Conservation (phyloP, 2,797 vertebrate genomes). For the Sus cebifrons region DNA sequence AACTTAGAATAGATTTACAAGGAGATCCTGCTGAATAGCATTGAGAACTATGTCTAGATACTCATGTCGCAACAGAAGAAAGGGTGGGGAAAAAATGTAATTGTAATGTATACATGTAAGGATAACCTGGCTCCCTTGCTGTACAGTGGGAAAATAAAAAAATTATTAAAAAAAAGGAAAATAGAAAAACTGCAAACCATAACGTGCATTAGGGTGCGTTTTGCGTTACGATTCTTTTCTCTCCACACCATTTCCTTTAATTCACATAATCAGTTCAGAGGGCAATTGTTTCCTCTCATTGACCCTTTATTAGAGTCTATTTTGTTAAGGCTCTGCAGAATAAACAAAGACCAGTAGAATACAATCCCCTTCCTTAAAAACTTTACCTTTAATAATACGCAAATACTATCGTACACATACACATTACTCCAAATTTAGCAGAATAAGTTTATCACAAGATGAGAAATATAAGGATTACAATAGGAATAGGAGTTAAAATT, state of each 20-base stretch:
- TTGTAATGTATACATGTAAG: too few relatives aligned
- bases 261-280: not conserved
- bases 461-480: not conserved
- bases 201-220: not conserved
- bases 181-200: conserved; percentile 15
- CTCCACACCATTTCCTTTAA: not conserved
- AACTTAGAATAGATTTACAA: too few relatives aligned
- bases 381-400: not conserved
- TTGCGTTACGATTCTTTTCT: conserved; percentile 26
- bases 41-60: too few relatives aligned
- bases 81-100: too few relatives aligned
- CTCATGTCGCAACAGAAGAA: too few relatives aligned
- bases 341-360: conserved; percentile 51
- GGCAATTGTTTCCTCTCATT: conserved; percentile 29
- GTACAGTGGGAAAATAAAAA: too few relatives aligned
- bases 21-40: too few relatives aligned
- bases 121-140: too few relatives aligned
- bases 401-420: not conserved
- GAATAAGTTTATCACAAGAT: conserved; percentile 5
- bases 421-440: conserved; percentile 5
- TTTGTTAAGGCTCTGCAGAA: conserved; percentile 24
- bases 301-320: not conserved
- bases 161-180: too few relatives aligned
- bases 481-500: not conserved
- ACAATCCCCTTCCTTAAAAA: conserved; percentile 2